phyloP scores from a whole-genome alignment of 2,888 invertebrate species.

The Thecophora atra region DNA sequence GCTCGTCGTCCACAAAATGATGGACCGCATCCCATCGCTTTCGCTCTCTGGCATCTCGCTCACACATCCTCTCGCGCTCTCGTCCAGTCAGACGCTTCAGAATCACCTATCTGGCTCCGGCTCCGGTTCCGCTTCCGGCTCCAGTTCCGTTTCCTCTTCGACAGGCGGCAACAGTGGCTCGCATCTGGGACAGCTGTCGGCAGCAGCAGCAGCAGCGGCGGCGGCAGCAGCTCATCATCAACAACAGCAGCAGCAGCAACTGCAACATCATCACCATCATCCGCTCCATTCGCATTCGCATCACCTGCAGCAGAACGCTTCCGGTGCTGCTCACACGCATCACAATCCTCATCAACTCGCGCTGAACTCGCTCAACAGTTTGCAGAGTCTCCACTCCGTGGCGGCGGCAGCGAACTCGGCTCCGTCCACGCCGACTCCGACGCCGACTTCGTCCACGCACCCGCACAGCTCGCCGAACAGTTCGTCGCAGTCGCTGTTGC shows the following conservation, averaged over 20 bases:
- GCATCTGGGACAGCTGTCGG: constrained; percentile 52
- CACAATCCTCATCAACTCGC: constrained; percentile 59
- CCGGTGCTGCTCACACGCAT: constrained; percentile 45
- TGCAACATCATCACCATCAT: constrained; percentile 41
- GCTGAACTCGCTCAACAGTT: constrained; percentile 57
- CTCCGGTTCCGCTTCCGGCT: constrained; percentile 44
- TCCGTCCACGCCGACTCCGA: constrained; percentile 38
- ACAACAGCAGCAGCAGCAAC: constrained; percentile 46
- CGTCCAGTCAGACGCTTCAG: constrained; percentile 57
- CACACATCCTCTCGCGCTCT: constrained; percentile 64
- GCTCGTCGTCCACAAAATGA: constrained; percentile 56
- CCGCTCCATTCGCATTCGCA: constrained; percentile 46
- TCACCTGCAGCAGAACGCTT: constrained; percentile 45
- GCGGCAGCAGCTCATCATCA: constrained; percentile 51
- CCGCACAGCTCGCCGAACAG: constrained; percentile 48
- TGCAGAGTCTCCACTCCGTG: constrained; percentile 47
- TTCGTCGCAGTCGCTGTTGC: constrained; percentile 42
- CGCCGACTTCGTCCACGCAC: constrained; percentile 42
- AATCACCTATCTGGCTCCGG: constrained; percentile 60
- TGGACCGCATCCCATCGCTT: constrained; percentile 67
- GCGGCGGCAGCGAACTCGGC: constrained; percentile 23
- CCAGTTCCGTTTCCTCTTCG: constrained; percentile 48
- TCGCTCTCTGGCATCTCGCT: constrained; percentile 66
- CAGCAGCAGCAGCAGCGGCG: constrained; percentile 50
- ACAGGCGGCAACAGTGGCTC: constrained; percentile 43